Base-by-base conservation (phyloP, 2,888 invertebrate species). In the Ectobius pallidus region DNA sequence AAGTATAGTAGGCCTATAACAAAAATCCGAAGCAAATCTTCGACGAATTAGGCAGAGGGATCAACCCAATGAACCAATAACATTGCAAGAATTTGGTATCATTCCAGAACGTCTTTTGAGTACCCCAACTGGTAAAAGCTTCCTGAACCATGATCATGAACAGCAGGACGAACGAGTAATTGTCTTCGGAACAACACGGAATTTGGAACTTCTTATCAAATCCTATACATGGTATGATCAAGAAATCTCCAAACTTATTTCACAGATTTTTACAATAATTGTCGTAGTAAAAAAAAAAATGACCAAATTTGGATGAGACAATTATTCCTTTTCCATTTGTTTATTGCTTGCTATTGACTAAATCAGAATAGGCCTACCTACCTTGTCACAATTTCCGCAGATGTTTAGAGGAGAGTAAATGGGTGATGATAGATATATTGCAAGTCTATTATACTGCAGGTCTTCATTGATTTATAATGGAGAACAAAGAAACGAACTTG, bases 11-110 rank as follows among this genome's bases (percentile, higher is more conserved):
- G n/a, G n/a, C n/a, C n/a, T n/a, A n/a, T n/a, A n/a, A n/a, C 61
- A n/a, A 61, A 61, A 61, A 61, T 61, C 49, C n/a, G 49, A 49
- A 49, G 49, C 7, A 49, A 49, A 49, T 49, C 4, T 49, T 49
- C 49, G 18, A 18, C 49, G 18, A 49, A 49, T 49, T 49, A 18
- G 49, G 18, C 49, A 49, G 49, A 49, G 18, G 49, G 49, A 49
- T 49, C 49, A 49, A 49, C 49, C n/a, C 49, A 49, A n/a, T 49
- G 49, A 49, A 49, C 49, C 49, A 49, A 49, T 7, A 49, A 49
- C 49, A 7, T 49, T 49, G n/a, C 49, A 49, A 49, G 49, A 49
- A 49, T n/a, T 49, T 14, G 49, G 49, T 49, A n/a, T 49, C 49
- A 49, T 49, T 49, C 49, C 18, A 49, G 49, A 49, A 49, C 18